Percentiles rank a stretch among this genome's conserved stretches.
Conservation (phyloP, 2,888 invertebrate genomes). For the Apodemia mormo region DNA sequence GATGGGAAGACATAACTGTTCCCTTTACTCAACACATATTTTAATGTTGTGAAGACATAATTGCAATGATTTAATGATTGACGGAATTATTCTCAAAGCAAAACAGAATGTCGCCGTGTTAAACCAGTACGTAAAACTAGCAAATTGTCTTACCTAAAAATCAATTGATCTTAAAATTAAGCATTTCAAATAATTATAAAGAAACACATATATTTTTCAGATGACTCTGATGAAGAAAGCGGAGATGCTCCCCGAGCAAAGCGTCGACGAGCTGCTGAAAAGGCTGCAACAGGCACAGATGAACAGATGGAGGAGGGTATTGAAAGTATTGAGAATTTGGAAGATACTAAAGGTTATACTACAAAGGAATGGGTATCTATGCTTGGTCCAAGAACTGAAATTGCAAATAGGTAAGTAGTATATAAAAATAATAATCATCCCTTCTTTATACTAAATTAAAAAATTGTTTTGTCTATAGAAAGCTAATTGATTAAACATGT, state of each 20-base stretch:
- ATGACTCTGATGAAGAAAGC: slow-evolving; percentile 91
- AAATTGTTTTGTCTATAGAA: too few relatives aligned
- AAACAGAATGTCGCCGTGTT: too few relatives aligned
- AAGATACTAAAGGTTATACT: slow-evolving; percentile 97
- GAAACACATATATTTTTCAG: slow-evolving; percentile 52
- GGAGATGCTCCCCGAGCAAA: slow-evolving; percentile 85
- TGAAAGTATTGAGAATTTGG: slow-evolving; percentile 98
- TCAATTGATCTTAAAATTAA: too few relatives aligned
- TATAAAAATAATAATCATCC: neutral
- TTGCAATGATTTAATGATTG: too few relatives aligned
- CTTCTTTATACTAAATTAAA: slow-evolving; percentile 37
- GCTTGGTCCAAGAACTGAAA: slow-evolving; percentile 97
- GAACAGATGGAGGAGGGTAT: slow-evolving; percentile 90
- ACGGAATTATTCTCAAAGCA: too few relatives aligned
- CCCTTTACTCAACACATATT: too few relatives aligned
- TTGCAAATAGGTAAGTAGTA: slow-evolving; percentile 87
- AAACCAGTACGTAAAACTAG: too few relatives aligned
- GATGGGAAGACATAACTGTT: too few relatives aligned
- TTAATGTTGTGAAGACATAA: too few relatives aligned
- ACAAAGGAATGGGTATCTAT: slow-evolving; percentile 98
- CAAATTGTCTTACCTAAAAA: too few relatives aligned
- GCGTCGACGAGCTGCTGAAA: slow-evolving; percentile 90
- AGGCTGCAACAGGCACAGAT: slow-evolving; percentile 90
- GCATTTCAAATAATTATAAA: neutral
- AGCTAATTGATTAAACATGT: too few relatives aligned